phyloP scores from a whole-genome alignment of 2,113 vertebrate species.

The Onychorhynchus coronatus region DNA sequence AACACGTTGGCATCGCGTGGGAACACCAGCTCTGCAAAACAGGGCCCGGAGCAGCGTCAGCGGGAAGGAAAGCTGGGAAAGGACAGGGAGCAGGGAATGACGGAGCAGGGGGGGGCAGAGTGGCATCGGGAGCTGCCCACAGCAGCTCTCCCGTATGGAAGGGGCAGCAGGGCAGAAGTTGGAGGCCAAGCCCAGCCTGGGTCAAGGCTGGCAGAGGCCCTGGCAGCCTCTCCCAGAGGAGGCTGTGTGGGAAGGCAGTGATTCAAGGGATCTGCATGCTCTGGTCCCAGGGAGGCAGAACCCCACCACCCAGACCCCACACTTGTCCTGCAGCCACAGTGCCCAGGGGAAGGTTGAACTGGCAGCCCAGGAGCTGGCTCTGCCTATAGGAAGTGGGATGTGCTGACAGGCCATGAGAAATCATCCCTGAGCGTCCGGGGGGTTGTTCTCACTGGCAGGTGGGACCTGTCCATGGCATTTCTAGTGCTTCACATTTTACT shows the following conservation, averaged over 20 bases:
- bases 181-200: not conserved
- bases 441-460: not conserved
- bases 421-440: not conserved
- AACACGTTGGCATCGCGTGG: constrained; percentile 91
- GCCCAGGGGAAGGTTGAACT: accelerated
- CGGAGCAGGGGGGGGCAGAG: accelerated
- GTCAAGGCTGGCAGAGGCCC: not conserved
- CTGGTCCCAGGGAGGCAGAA: not conserved
- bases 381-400: not conserved
- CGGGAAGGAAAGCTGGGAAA: not conserved
- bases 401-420: not conserved
- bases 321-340: no score
- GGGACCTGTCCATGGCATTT: not conserved
- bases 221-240: not conserved
- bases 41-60: not conserved
- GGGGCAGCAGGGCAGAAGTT: not conserved
- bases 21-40: constrained; percentile 85
- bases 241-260: not conserved
- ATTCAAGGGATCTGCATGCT: not conserved
- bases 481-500: not conserved
- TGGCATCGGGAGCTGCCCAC: accelerated
- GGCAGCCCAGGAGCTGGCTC: not conserved
- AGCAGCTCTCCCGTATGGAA: not conserved
- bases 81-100: not conserved
- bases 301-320: not conserved